phyloP scores from a whole-genome alignment of 2,888 invertebrate species.

The Andricus curvator region DNA sequence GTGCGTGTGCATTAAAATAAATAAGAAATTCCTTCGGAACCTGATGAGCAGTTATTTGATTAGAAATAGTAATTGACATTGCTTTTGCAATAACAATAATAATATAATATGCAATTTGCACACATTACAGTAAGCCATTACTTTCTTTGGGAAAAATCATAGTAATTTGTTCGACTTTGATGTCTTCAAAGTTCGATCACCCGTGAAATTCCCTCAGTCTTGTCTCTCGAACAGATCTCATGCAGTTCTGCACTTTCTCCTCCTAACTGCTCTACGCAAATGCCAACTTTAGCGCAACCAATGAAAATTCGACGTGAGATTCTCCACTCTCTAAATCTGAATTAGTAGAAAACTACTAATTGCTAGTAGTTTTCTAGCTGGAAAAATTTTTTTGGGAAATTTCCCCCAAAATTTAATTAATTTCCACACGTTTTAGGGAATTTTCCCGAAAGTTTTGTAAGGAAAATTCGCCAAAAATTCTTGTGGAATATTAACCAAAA shows the following conservation, averaged over 20 bases:
- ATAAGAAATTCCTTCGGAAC: not conserved
- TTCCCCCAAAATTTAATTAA: too few species aligned
- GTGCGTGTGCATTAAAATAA: too few species aligned
- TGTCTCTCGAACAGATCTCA: conserved; percentile 48
- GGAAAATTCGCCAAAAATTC: too few species aligned
- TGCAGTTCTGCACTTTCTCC: conserved; percentile 53
- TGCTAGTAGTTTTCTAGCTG: too few species aligned
- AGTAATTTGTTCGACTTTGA: conserved; percentile 51
- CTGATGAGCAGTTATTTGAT: not conserved
- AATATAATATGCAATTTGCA: not conserved
- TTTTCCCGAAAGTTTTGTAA: too few species aligned
- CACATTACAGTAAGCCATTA: conserved; percentile 40
- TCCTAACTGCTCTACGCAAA: not conserved
- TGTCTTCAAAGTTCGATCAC: conserved; percentile 47
- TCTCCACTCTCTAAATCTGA: too few species aligned
- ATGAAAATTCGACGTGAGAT: not conserved
- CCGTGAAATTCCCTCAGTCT: conserved; percentile 52
- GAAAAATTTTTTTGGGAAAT: too few species aligned
- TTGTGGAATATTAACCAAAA: too few species aligned
- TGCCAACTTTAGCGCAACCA: not conserved
- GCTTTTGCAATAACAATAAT: not conserved
- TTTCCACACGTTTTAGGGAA: too few species aligned
- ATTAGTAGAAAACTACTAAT: too few species aligned
- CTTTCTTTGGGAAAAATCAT: conserved; percentile 38
- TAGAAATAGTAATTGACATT: conserved; percentile 5